A percentile compares a stretch with the other conserved stretches of the same genome.
These are phyloP conservation scores for Myanophis thanlyinensis DNA, from an alignment of 2,113 vertebrate genomes.

Conservation along the genomic window DNA sequence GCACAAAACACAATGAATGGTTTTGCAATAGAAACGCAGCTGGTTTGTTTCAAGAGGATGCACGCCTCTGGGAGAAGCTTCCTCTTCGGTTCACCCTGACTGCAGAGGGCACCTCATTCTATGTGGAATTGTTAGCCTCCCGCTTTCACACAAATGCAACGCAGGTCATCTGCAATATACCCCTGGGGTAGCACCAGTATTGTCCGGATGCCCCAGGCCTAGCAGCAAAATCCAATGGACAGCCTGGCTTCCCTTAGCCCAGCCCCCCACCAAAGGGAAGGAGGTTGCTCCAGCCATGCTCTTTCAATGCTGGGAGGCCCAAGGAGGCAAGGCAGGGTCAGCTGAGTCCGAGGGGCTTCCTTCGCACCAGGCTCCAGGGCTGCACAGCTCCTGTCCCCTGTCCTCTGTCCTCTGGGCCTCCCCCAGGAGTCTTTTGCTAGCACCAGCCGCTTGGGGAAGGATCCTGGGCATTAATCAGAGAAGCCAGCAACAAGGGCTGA, in stretches of 20 bases:
- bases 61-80: too few relatives aligned
- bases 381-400: too few relatives aligned
- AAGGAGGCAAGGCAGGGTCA: too few relatives aligned
- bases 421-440: too few relatives aligned
- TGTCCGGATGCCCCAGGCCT: neutral
- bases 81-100: neutral
- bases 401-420: too few relatives aligned
- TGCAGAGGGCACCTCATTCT: neutral
- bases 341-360: too few relatives aligned
- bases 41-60: neutral
- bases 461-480: too few relatives aligned
- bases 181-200: neutral
- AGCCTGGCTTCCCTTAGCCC: neutral
- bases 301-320: too few relatives aligned
- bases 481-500: too few relatives aligned
- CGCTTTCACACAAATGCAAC: neutral
- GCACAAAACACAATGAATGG: too few relatives aligned
- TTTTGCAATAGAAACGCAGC: neutral
- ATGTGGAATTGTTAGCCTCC: neutral
- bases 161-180: neutral
- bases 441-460: too few relatives aligned
- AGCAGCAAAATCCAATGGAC: neutral
- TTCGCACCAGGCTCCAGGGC: too few relatives aligned
- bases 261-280: neutral
- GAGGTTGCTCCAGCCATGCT: rapidly evolving